phyloP scores from a whole-genome alignment of 2,888 invertebrate species.

The Clivina fossor region DNA sequence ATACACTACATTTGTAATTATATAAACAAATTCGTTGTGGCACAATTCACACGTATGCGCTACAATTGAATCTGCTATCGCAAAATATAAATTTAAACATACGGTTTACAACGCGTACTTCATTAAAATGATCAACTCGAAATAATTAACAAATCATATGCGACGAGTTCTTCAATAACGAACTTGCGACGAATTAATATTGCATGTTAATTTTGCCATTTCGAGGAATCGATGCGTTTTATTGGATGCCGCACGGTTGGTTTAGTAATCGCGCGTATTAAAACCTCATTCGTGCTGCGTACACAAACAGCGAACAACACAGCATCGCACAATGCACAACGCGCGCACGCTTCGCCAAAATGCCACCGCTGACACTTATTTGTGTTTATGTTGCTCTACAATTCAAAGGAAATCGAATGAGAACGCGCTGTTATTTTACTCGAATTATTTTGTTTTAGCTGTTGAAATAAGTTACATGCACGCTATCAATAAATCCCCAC shows the following conservation, averaged over 20 bases:
- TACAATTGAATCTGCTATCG: slow-evolving; percentile 11
- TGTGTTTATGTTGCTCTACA: too few species aligned
- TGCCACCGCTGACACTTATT: background rate
- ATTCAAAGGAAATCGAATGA: too few species aligned
- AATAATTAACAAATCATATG: slow-evolving; percentile 19
- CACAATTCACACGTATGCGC: too few species aligned
- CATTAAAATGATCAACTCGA: slow-evolving; percentile 15
- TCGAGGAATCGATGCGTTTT: slow-evolving; percentile 17
- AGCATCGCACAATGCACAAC: slow-evolving; percentile 4
- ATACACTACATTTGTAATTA: too few species aligned
- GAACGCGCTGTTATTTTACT: background rate
- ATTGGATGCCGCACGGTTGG: slow-evolving; percentile 1
- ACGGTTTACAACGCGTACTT: slow-evolving; percentile 14
- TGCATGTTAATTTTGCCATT: slow-evolving; percentile 10
- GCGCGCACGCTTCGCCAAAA: background rate
- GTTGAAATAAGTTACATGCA: too few species aligned
- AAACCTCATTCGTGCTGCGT: slow-evolving; percentile 19
- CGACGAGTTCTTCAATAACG: slow-evolving; percentile 14
- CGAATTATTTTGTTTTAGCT: background rate
- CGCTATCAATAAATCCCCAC: too few species aligned
- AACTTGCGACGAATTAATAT: slow-evolving; percentile 18
- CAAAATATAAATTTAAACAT: slow-evolving; percentile 9
- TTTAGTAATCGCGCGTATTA: slow-evolving; percentile 12
- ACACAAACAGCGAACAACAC: background rate
- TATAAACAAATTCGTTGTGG: too few species aligned